Conservation (phyloP, 2,888 invertebrate genomes). For the Sarcophaga subvicina region DNA sequence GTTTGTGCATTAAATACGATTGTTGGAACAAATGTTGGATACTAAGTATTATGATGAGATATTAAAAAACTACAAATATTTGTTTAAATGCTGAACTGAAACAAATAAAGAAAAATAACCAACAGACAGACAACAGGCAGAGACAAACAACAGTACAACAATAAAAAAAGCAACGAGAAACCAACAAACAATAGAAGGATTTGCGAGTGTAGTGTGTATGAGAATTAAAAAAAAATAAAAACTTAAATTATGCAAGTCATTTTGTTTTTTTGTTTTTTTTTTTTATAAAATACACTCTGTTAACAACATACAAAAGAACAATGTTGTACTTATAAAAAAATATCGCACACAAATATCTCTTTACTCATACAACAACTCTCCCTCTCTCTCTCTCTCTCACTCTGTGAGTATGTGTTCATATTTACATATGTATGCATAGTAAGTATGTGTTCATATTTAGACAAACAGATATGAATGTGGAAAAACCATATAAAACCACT, state of each 20-base stretch:
- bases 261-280: not conserved
- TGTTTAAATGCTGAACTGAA: constrained; percentile 48
- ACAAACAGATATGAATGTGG: not conserved
- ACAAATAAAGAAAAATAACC: constrained; percentile 16
- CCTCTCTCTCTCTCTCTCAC: too few relatives aligned
- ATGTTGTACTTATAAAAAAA: constrained; percentile 15
- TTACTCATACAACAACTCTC: not conserved
- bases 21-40: constrained; percentile 28
- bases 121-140: constrained; percentile 25
- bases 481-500: constrained; percentile 5
- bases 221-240: constrained; percentile 1
- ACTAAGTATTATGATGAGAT: constrained; percentile 21
- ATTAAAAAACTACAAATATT: constrained; percentile 59
- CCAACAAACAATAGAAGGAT: too few relatives aligned
- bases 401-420: not conserved
- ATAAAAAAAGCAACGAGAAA: too few relatives aligned
- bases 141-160: not conserved
- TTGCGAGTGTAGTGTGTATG: not conserved
- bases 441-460: not conserved
- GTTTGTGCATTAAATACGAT: constrained; percentile 39
- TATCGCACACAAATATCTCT: not conserved
- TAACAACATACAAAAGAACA: constrained; percentile 44
- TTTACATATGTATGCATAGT: not conserved
- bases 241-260: constrained; percentile 55
- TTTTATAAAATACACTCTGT: constrained; percentile 36